Percentiles rank a stretch among this genome's conserved stretches.
Evolutionary conservation across 1,140 invertebrate genomes (phyloP).

Genomic region (Dinoponera quadriceps): DNA sequence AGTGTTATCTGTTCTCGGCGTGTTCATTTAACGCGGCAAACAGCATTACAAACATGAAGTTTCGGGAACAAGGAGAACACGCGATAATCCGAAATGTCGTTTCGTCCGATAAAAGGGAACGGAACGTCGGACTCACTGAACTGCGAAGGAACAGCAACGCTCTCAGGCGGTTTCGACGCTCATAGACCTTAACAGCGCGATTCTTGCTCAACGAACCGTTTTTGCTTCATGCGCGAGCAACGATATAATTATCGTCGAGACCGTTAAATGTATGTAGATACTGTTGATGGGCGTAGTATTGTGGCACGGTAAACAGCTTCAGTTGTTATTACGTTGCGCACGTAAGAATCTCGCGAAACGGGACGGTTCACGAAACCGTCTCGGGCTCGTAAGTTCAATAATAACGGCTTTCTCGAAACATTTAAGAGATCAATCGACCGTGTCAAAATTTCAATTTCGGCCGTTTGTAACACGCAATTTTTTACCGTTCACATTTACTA

Average conservation of each 20-base stretch:
- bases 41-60: background rate
- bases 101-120: background rate
- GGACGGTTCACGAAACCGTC: background rate
- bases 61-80: background rate
- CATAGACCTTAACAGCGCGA: background rate
- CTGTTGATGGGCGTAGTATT: conserved; percentile 8
- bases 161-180: background rate
- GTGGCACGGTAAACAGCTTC: conserved; percentile 2
- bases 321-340: conserved; percentile 45
- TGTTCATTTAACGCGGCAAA: no score
- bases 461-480: background rate
- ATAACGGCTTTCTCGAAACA: background rate
- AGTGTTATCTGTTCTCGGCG: no score
- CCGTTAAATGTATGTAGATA: conserved; percentile 21
- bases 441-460: background rate
- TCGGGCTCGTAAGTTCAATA: background rate
- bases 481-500: no score
- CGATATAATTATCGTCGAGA: conserved; percentile 30
- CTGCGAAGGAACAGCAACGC: background rate
- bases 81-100: background rate
- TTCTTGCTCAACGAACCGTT: conserved; percentile 35
- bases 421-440: background rate
- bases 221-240: conserved; percentile 7
- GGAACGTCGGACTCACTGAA: background rate
- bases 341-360: conserved; percentile 15